Conservation (phyloP, 1,140 invertebrate species). For the Drosophila kepulauana region DNA sequence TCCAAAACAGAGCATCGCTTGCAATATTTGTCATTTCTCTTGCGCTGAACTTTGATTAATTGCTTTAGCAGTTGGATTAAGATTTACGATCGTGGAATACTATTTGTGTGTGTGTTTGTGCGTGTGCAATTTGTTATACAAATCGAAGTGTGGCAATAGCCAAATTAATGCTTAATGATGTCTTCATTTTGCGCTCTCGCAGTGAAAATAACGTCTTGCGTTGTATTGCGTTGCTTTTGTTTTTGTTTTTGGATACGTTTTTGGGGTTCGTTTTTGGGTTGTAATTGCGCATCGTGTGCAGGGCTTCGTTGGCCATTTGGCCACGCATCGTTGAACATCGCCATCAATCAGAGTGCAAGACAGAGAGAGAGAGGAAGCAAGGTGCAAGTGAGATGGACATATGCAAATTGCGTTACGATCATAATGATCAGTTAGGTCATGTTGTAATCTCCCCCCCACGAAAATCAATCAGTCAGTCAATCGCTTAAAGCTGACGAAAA, state of each 20-base stretch:
- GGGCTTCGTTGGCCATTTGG: conserved; percentile 58
- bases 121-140: conserved; percentile 68
- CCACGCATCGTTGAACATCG: conserved; percentile 70
- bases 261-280: neutral
- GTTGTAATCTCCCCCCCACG: conserved; percentile 56
- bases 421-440: conserved; percentile 73
- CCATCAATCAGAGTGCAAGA: conserved; percentile 56
- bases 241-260: no score
- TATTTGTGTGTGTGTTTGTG: conserved; percentile 28
- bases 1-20: conserved; percentile 1
- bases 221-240: neutral
- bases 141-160: conserved; percentile 72
- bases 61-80: conserved; percentile 48
- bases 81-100: conserved; percentile 26
- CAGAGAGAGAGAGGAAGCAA: neutral
- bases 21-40: conserved; percentile 40
- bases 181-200: conserved; percentile 76
- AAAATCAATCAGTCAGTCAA: conserved; percentile 66
- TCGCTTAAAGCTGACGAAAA: conserved; percentile 58
- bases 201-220: conserved; percentile 61
- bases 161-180: conserved; percentile 78
- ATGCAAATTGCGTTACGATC: conserved; percentile 75
- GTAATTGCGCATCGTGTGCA: conserved; percentile 52
- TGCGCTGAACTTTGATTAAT: conserved; percentile 51
- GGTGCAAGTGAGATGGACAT: conserved; percentile 19